A percentile compares a stretch with the other conserved stretches of the same genome.
Conservation (phyloP, 2,797 vertebrate species). For the Periparus ater region DNA sequence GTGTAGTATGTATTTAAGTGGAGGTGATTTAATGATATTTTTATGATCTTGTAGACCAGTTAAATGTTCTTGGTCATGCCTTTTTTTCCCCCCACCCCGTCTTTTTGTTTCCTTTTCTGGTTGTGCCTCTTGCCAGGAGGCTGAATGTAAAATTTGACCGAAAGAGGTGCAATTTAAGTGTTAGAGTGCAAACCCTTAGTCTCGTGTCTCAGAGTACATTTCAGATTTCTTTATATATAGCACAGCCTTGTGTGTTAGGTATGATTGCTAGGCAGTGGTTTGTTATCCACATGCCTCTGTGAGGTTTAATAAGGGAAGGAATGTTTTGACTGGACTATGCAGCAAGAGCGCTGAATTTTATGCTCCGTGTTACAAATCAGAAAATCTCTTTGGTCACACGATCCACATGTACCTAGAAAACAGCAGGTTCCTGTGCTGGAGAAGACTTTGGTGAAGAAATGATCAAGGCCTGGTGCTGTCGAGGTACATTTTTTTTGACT, state of each 20-base stretch:
- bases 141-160: not conserved
- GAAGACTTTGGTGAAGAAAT: not conserved
- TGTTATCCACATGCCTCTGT: not conserved
- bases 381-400: not conserved
- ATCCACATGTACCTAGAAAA: not conserved
- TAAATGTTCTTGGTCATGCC: not conserved
- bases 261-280: not conserved
- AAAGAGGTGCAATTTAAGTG: not conserved
- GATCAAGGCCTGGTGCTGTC: not conserved
- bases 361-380: not conserved
- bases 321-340: not conserved
- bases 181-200: not conserved
- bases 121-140: not conserved
- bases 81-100: not conserved
- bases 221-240: not conserved
- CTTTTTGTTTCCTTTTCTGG: not conserved
- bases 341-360: not conserved
- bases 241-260: not conserved
- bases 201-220: not conserved
- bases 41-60: not conserved
- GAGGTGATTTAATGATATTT: not conserved
- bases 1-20: not conserved
- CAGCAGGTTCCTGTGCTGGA: not conserved
- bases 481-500: not conserved
- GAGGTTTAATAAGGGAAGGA: not conserved